phyloP scores from a whole-genome alignment of 2,797 vertebrate species.

The Cyclura pinguis region DNA sequence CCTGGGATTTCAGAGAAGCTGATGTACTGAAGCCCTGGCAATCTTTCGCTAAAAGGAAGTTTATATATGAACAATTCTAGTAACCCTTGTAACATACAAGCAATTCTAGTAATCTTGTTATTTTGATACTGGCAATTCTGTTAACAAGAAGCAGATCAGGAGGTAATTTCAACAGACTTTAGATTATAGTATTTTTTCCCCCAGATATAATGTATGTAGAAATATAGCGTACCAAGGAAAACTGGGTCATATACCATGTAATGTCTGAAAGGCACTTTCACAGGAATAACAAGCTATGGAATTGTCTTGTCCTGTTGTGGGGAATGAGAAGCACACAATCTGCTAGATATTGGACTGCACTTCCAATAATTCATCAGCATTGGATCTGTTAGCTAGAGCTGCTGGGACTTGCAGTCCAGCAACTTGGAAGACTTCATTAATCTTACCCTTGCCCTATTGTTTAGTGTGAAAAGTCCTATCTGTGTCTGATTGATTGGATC shows the following conservation, averaged over 20 bases:
- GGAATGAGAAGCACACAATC: no score
- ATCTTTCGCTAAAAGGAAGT: background rate
- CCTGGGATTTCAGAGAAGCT: background rate
- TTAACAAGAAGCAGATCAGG: background rate
- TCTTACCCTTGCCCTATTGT: background rate
- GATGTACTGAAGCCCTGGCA: background rate
- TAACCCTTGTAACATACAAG: background rate
- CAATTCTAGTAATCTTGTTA: background rate
- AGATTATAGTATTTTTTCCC: background rate
- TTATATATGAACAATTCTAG: background rate
- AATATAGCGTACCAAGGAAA: background rate
- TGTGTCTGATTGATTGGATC: background rate
- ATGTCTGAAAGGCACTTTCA: background rate
- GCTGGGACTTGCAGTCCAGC: no score
- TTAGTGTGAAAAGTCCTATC: background rate
- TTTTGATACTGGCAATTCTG: background rate
- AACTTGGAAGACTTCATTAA: no score
- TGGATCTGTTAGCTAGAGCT: no score
- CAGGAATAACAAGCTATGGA: background rate
- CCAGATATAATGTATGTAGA: background rate
- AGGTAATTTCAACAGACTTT: background rate
- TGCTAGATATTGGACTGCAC: background rate
- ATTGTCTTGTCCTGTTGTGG: no score
- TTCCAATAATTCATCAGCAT: background rate
- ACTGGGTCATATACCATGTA: no score